phyloP scores from a whole-genome alignment of 1,140 invertebrate genomes.

The Aphelinus certus region DNA sequence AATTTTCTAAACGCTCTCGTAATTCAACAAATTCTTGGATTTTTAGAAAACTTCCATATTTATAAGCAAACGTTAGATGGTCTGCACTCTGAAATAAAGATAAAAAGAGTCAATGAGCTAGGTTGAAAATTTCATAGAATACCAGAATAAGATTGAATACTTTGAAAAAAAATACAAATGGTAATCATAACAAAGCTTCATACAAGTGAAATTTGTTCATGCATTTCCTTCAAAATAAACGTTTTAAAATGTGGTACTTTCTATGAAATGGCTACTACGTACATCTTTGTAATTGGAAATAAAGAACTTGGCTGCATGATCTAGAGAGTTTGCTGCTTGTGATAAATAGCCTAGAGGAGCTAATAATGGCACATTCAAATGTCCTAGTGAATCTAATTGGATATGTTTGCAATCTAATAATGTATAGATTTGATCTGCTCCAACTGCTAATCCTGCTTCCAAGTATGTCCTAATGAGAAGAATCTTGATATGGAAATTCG shows the following conservation, averaged over 20 bases:
- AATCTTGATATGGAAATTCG: conserved; percentile 73
- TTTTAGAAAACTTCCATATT: conserved; percentile 93
- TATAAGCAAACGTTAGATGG: conserved; percentile 90
- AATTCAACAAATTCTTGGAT: conserved; percentile 91
- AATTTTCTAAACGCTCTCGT: conserved; percentile 81
- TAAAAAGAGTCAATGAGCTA: conserved; percentile 39
- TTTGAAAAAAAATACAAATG: conserved; percentile 6
- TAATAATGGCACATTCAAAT: conserved; percentile 81
- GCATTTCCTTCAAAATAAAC: too few relatives aligned
- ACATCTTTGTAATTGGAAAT: conserved; percentile 88
- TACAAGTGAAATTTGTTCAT: too few relatives aligned
- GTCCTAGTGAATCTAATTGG: conserved; percentile 91
- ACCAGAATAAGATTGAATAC: neutral
- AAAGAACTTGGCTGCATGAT: conserved; percentile 85
- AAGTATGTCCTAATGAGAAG: conserved; percentile 71
- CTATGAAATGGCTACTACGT: conserved; percentile 51
- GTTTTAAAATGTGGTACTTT: too few relatives aligned
- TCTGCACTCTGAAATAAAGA: conserved; percentile 80
- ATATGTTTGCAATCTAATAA: conserved; percentile 92
- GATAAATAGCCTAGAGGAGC: conserved; percentile 75
- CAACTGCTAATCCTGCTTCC: conserved; percentile 61
- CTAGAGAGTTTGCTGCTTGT: conserved; percentile 72
- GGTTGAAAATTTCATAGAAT: too few relatives aligned
- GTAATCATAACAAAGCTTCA: too few relatives aligned
- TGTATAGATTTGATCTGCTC: conserved; percentile 57